Base-by-base conservation (phyloP, 2,888 invertebrate genomes). In the Gnatocerus cornutus region DNA sequence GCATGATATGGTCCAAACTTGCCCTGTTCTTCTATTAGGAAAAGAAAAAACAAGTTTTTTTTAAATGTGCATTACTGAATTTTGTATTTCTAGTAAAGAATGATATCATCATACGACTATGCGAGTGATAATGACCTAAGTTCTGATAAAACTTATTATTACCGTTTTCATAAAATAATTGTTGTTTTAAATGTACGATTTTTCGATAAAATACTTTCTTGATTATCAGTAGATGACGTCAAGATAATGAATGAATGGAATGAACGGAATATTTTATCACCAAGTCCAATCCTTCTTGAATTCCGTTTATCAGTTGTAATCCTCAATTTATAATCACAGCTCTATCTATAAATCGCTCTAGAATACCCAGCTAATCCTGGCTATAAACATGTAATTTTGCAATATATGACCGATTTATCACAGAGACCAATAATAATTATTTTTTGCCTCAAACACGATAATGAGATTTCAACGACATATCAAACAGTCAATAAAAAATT, bases 401-500 rank as follows among this genome's bases (percentile, higher is more conserved):
- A n/a, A 33, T 33, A 9, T 2, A 2, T 33, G 9, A 33, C 3
- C 7, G 33, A 33, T 33, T 21, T 21, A 21, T 21, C 21, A 21
- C 21, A 4, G 2, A 4, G 2, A 21, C 4, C 21, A 21, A 21
- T 33, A 29, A 4, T 7, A 29, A 29, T 7, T 29, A 29, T 33
- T 2, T 33, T 33, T 33, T 33, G 6, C 1, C 14, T 1, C 12
- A 10, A 12, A 14, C 2, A 12, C 12, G 1, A 43, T 43, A 6
- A 13, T 12, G 37, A 37, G 9, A 3, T 37, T 37, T 37, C 41
- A 41, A 41, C 53, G 14, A 39, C 16, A 39, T 6, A 27, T 12
- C n/a, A 12, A 13, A 41, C 6, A 41, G 39, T 56, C 16, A 56
- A 56, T 56, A 56, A 13, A 56, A 41, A 56, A 56, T 41, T 56